Evolutionary conservation across 2,888 invertebrate genomes (phyloP).

Genomic region (Neuroscelio doddi): DNA sequence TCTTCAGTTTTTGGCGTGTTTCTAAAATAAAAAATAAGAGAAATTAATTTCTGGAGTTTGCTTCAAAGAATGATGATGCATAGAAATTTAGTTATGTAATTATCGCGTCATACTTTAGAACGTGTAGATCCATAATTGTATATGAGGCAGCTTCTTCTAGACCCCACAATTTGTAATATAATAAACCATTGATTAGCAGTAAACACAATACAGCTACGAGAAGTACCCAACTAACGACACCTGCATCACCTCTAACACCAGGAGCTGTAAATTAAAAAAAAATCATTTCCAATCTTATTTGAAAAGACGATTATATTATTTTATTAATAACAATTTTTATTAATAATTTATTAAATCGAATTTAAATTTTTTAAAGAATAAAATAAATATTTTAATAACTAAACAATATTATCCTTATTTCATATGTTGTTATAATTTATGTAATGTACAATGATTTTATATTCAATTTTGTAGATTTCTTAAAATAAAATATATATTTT

Average conservation of each 20-base stretch:
- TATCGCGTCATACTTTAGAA: constrained; percentile 71
- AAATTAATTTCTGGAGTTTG: neutral
- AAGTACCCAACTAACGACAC: constrained; percentile 73
- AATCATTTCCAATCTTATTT: neutral
- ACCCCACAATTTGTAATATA: constrained; percentile 88
- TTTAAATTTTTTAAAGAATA: too few relatives aligned
- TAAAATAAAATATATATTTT: too few relatives aligned
- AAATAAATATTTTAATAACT: too few relatives aligned
- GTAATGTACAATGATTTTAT: too few relatives aligned
- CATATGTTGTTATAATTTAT: too few relatives aligned
- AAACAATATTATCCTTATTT: too few relatives aligned
- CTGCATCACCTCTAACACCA: constrained; percentile 56
- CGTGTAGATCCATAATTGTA: constrained; percentile 74
- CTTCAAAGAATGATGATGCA: neutral
- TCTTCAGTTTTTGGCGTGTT: constrained; percentile 83
- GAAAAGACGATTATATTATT: neutral
- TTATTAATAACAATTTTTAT: too few relatives aligned
- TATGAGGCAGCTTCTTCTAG: constrained; percentile 76
- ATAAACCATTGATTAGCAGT: constrained; percentile 81
- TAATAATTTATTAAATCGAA: too few relatives aligned
- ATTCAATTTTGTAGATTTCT: too few relatives aligned
- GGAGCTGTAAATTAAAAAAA: constrained; percentile 46
- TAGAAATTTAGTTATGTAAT: neutral
- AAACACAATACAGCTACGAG: constrained; percentile 78
- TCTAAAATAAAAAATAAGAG: constrained; percentile 68